Percentiles rank a stretch among this genome's conserved stretches.
These are phyloP conservation scores for Tinea trinotella DNA, from an alignment of 2,888 invertebrate genomes.

Conservation along the genomic window DNA sequence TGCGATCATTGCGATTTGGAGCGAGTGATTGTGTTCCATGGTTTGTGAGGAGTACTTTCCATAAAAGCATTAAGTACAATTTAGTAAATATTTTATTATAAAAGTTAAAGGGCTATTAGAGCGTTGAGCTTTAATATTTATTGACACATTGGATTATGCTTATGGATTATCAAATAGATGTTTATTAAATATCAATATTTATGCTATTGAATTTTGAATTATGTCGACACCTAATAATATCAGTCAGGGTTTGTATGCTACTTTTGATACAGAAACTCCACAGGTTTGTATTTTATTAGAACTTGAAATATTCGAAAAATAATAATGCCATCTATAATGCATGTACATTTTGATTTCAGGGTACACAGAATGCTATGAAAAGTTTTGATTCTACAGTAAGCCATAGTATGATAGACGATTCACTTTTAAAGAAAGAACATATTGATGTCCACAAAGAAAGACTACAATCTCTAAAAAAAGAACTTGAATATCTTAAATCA, in stretches of 20 bases:
- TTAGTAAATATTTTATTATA: background rate
- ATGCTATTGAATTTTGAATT: no score
- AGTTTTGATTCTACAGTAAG: constrained; percentile 65
- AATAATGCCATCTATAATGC: background rate
- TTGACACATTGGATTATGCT: no score
- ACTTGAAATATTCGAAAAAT: background rate
- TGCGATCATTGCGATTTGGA: no score
- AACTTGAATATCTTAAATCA: constrained; percentile 82
- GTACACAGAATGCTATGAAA: constrained; percentile 32
- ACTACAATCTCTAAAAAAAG: constrained; percentile 79
- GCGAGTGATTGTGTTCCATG: no score
- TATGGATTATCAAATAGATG: no score
- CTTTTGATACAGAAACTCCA: constrained; percentile 59
- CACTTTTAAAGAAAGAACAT: constrained; percentile 61
- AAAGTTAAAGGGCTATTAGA: background rate
- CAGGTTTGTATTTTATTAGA: constrained; percentile 46
- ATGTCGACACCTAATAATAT: constrained; percentile 65
- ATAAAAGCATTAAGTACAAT: no score
- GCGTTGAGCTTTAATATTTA: background rate
- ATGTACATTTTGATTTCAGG: background rate
- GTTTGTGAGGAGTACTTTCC: no score
- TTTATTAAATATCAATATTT: no score
- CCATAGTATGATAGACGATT: constrained; percentile 69
- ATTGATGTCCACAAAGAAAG: constrained; percentile 79
- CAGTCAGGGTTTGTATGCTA: constrained; percentile 57